Evolutionary conservation across 92 coral and sea anemone genomes (phyloP).

Genomic region (Palythoa caribaeorum): DNA sequence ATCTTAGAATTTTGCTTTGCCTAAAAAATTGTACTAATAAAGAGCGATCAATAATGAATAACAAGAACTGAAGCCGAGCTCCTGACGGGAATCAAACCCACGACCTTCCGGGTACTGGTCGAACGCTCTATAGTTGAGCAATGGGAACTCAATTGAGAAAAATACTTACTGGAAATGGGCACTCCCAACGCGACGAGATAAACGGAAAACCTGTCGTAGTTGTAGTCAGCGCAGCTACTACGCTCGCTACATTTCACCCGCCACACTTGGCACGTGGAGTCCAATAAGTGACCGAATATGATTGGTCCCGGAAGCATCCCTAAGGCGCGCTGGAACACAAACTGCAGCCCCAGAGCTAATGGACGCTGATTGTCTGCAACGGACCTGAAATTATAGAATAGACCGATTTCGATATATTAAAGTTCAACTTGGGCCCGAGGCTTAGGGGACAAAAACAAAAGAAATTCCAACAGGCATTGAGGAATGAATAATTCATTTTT

Average conservation of each 20-base stretch:
- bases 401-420: too few species aligned
- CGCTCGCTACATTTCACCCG: conserved; percentile 6
- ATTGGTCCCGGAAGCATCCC: conserved; percentile 43
- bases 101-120: too few species aligned
- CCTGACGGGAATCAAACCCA: too few species aligned
- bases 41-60: background rate
- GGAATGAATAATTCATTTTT: background rate
- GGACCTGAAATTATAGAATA: background rate
- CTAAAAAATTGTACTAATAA: too few species aligned
- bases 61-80: background rate
- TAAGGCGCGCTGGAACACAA: conserved; percentile 16
- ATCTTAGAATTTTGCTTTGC: too few species aligned
- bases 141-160: too few species aligned
- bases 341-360: conserved; percentile 32
- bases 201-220: conserved; percentile 7
- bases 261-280: conserved; percentile 47
- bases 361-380: conserved; percentile 42
- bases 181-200: conserved; percentile 14
- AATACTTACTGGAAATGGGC: conserved; percentile 2
- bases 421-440: too few species aligned
- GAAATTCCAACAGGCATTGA: background rate
- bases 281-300: conserved; percentile 28
- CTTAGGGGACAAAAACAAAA: background rate
- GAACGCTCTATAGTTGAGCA: too few species aligned
- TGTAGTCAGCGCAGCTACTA: conserved; percentile 32